phyloP scores from a whole-genome alignment of 2,113 vertebrate genomes.

The Montifringilla adamsi region DNA sequence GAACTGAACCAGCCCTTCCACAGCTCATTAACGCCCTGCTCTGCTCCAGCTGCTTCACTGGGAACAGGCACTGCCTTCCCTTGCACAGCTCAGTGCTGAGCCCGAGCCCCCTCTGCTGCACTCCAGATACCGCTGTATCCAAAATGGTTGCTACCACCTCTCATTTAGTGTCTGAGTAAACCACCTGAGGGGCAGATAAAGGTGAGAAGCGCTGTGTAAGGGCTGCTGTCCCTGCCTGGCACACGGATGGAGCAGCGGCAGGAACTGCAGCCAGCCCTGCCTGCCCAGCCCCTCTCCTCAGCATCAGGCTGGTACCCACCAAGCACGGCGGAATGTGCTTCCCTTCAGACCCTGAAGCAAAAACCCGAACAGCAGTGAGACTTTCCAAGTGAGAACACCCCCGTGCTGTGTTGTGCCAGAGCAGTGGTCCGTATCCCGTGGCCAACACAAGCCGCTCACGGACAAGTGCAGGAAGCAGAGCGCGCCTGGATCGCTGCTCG shows the following conservation, averaged over 20 bases:
- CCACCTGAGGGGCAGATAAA: background rate
- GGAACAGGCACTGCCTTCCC: background rate
- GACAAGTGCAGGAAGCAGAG: rapidly evolving
- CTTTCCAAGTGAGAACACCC: background rate
- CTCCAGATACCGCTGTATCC: background rate
- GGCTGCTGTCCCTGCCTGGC: background rate
- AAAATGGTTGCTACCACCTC: background rate
- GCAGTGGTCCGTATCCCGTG: background rate
- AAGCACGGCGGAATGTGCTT: rapidly evolving
- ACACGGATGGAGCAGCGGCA: rapidly evolving
- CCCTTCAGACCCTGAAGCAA: background rate
- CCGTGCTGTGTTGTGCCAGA: background rate
- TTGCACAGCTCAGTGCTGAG: background rate
- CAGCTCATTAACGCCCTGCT: background rate
- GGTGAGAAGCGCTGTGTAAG: background rate
- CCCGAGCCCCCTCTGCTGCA: background rate
- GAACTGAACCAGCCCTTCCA: background rate
- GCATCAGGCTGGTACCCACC: background rate
- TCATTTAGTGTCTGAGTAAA: background rate
- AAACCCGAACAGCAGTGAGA: background rate
- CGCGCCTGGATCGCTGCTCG: rapidly evolving
- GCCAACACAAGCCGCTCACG: background rate
- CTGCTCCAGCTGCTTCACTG: background rate
- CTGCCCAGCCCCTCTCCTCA: background rate
- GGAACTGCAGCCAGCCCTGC: background rate